Evolutionary conservation across 2,888 invertebrate genomes (phyloP), one percentile per base, ranked within the genome.

Genomic region (Dioctria linearis): DNA sequence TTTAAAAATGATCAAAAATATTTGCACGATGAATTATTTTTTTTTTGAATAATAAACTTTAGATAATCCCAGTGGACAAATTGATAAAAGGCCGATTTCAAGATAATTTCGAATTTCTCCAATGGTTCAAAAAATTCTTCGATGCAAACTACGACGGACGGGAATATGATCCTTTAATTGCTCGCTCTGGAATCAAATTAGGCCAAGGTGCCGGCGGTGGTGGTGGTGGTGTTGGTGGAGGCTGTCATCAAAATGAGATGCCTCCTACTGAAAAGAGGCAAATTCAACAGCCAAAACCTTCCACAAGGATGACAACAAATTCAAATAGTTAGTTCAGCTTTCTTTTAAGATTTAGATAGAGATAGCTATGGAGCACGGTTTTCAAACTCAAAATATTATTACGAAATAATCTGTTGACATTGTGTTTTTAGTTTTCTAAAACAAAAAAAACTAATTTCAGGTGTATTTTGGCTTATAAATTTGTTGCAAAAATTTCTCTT

Each of bases 121-220:
- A 99, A 92, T 99, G 99, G 99, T 99, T 99, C 92, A 99, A 99
- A 93, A 98, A 98, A 90, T 99, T 99, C 92, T 99, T 99, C 90
- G 99, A 99, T 91, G 98, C 99, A 85, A 99, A 99, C 92, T 99
- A 98, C 91, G 98, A 98, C 90, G 98, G 98, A 84, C 94, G 95
- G 86, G 97, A 97, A 85, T 99, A 99, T 90, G 96, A 98, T 88
- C 96, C 98, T 79, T 90, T 95, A 84, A 95, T 95, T 84, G 96
- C 96, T 80, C 93, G 99, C 82, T 95, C 95, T 84, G 95, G 96
- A 85, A 91, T 95, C 86, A 91, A 92, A 83, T 91, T 98, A 87
- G 97, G 96, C 86, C 92, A 93, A 82, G 93, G 93, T 84, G 91
- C 93, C 81, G 88, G 88, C 83, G 25, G 25, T 25, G 25, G 25